Evolutionary conservation across 2,113 vertebrate species (phyloP).

Genomic region (Engystomops pustulosus): DNA sequence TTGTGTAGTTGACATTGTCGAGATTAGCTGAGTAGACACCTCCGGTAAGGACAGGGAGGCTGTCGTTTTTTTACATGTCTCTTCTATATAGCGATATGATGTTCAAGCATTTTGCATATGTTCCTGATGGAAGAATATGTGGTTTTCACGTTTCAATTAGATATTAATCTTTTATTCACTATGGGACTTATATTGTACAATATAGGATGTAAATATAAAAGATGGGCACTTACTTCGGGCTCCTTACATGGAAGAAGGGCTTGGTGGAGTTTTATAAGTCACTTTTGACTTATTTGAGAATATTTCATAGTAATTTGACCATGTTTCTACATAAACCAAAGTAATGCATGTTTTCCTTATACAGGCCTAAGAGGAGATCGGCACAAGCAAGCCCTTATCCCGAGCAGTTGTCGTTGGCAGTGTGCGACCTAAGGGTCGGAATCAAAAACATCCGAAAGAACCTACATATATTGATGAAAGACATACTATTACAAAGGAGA

Average conservation of each 20-base stretch:
- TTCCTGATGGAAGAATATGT: not conserved
- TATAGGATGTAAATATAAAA: not conserved
- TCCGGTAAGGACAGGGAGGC: not conserved
- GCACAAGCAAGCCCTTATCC: too few relatives aligned
- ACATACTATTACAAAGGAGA: too few relatives aligned
- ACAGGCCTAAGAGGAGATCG: too few relatives aligned
- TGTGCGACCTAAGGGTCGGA: too few relatives aligned
- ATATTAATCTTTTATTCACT: not conserved
- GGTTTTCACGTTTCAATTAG: not conserved
- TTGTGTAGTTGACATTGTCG: not conserved
- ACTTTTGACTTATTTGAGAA: not conserved
- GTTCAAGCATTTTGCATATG: not conserved
- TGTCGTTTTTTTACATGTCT: not conserved
- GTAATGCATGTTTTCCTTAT: not conserved
- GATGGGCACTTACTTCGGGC: not conserved
- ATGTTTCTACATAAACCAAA: not conserved
- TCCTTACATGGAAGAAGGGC: not conserved
- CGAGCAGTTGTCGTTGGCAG: too few relatives aligned
- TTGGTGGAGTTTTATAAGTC: not conserved
- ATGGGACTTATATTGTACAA: not conserved
- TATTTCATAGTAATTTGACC: not conserved
- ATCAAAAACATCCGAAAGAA: not conserved
- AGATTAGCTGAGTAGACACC: slow-evolving; percentile 10
- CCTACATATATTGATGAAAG: too few relatives aligned
- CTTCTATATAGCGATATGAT: not conserved